Base-by-base conservation (phyloP, 2,113 vertebrate genomes). In the Prochilodus magdalenae region DNA sequence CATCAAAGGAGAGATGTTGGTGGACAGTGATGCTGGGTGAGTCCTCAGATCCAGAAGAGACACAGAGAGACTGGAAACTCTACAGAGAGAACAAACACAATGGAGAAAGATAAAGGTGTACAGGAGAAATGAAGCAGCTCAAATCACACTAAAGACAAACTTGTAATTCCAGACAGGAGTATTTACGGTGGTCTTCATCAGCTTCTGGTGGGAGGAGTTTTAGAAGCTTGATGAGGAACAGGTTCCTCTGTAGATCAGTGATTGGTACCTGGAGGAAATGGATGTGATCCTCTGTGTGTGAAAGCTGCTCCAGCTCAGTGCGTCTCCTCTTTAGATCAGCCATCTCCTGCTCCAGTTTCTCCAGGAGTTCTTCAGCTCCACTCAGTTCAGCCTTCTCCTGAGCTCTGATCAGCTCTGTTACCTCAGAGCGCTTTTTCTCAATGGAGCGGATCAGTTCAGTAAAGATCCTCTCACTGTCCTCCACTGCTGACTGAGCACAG, bases 281-380 rank as follows among this genome's bases (percentile, higher is more conserved):
- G 66, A 80, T 62, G 71, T 81, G 77, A 75, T 86, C 77, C 0
- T 86, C 69, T 67, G 66, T 75, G 27, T 77, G 47, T 73, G 83
- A 86, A 69, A 88, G 27, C 51, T 86, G 36, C 36, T 81, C 67
- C 76, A 85, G 77, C 30, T 82, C 67, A 69, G 70, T 47, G 15
- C 57, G 20, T 78, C 63, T 86, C 53, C 69, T 81, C 78, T 26
- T 84, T 73, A 86, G 78, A 57, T 79, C 70, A 6, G n/a, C 14
- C n/a, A 84, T 66, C 82, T 88, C 85, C 71, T 79, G 49, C 63
- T 79, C 69, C 79, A 88, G 72, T 26, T 16, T 12, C 84, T n/a
- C 24, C 63, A 79, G 24, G 20, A 79, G 16, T 18, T 44, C 30
- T 27, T 82, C 36, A 79, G 71, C 71, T 60, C 20, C 29, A 59